Evolutionary conservation across 2,888 invertebrate genomes (phyloP).

Genomic region (Caprella mutica): DNA sequence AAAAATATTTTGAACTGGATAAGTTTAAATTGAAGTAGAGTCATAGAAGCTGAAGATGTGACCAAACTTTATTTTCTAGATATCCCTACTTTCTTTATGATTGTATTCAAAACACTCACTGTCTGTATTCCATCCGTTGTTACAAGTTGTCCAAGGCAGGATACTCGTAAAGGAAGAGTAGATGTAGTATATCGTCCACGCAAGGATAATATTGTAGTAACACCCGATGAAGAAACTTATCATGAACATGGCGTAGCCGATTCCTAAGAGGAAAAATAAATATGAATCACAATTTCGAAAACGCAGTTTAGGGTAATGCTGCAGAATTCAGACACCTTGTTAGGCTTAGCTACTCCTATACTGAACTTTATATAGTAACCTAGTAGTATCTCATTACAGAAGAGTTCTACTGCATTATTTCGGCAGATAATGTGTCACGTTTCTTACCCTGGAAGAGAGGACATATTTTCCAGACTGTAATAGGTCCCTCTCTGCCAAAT

Average conservation of each 20-base stretch:
- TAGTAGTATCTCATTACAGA: not conserved
- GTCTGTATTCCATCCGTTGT: conserved; percentile 40
- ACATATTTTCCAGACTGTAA: conserved; percentile 51
- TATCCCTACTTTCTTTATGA: not conserved
- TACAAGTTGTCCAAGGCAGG: conserved; percentile 44
- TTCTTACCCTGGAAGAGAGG: conserved; percentile 45
- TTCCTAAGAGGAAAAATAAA: conserved; percentile 40
- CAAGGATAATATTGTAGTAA: conserved; percentile 48
- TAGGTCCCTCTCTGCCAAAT: conserved; percentile 43
- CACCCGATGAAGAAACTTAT: conserved; percentile 45
- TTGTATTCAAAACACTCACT: conserved; percentile 36
- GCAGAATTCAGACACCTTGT: no score
- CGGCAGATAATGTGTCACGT: not conserved
- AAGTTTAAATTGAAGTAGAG: not conserved
- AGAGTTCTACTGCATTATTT: not conserved
- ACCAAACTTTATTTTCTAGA: not conserved
- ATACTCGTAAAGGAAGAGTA: conserved; percentile 42
- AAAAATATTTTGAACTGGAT: not conserved
- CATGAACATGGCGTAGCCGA: conserved; percentile 48
- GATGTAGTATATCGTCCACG: conserved; percentile 47
- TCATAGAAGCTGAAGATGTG: no score
- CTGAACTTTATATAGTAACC: no score
- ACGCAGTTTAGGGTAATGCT: no score
- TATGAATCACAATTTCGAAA: no score
- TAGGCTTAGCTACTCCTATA: no score